Conservation (phyloP, 2,888 invertebrate species). For the Cryptus viduatorius region DNA sequence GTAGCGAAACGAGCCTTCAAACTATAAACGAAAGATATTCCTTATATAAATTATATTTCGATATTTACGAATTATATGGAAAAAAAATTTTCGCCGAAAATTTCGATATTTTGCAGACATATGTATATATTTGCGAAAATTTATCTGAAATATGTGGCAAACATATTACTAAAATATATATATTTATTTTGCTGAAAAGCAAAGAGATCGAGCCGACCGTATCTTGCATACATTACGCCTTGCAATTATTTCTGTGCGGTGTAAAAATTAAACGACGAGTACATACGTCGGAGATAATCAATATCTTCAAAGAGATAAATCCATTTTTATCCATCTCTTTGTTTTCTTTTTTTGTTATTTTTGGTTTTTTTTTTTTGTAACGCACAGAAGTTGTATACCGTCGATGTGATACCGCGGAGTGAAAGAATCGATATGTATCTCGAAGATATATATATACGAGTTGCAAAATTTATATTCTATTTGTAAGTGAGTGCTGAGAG, state of each 20-base stretch:
- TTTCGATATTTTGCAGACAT: too few relatives aligned
- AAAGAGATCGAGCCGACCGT: background rate
- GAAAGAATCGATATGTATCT: conserved; percentile 29
- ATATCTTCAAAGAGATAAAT: conserved; percentile 22
- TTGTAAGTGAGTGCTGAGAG: conserved; percentile 41
- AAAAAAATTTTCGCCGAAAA: too few relatives aligned
- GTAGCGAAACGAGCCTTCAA: background rate
- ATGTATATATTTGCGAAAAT: background rate
- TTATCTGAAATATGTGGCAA: background rate
- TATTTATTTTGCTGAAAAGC: background rate
- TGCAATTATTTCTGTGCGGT: background rate
- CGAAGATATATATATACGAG: conserved; percentile 10
- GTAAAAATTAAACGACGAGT: conserved; percentile 9
- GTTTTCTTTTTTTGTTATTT: conserved; percentile 6
- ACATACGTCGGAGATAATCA: conserved; percentile 22
- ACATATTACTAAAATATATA: background rate
- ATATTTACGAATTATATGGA: too few relatives aligned
- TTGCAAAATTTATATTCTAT: conserved; percentile 53
- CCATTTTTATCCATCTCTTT: background rate
- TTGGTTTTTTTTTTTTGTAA: background rate
- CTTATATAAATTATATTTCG: too few relatives aligned
- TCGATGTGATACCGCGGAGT: background rate
- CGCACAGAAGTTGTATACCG: conserved; percentile 2
- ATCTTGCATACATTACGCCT: conserved; percentile 1
- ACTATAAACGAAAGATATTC: too few relatives aligned